These are phyloP conservation scores for Ditula angustiorana DNA, from an alignment of 2,888 invertebrate genomes.

Conservation along the genomic window DNA sequence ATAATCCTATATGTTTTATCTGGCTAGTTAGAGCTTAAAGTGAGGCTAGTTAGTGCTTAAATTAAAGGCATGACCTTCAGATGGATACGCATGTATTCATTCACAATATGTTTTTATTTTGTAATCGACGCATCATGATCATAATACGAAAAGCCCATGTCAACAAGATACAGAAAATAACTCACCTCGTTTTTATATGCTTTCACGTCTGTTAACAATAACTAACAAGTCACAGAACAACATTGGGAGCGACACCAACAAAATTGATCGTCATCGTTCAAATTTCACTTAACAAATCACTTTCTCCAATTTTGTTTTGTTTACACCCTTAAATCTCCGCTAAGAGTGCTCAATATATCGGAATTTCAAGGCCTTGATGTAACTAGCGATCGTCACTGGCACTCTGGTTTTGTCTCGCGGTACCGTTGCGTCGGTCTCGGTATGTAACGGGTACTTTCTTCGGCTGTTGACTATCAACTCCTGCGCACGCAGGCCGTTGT, in stretches of 20 bases:
- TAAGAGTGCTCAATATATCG: not conserved
- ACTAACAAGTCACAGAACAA: slow-evolving; percentile 6
- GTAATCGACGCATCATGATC: too few species aligned
- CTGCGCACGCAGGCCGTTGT: slow-evolving; percentile 56
- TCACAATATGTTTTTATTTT: too few species aligned
- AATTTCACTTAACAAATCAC: slow-evolving; percentile 34
- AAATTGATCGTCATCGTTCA: slow-evolving; percentile 18
- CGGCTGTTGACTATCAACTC: slow-evolving; percentile 60
- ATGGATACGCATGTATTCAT: too few species aligned
- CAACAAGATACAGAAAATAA: not conserved
- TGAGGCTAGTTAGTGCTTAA: too few species aligned
- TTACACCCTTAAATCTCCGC: not conserved
- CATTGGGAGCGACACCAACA: slow-evolving; percentile 22
- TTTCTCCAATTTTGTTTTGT: slow-evolving; percentile 4
- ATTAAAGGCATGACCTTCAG: too few species aligned
- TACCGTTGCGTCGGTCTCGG: slow-evolving; percentile 25
- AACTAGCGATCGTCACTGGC: not conserved
- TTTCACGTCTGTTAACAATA: slow-evolving; percentile 41
- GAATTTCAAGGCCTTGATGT: not conserved
- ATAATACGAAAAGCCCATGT: not conserved
- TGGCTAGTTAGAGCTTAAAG: too few species aligned
- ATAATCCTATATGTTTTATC: too few species aligned
- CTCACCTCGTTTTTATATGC: slow-evolving; percentile 44
- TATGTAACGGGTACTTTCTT: slow-evolving; percentile 66
- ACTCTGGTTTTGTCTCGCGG: not conserved